Conservation (phyloP, 2,113 vertebrate genomes). For the Paracanthobrama guichenoti region DNA sequence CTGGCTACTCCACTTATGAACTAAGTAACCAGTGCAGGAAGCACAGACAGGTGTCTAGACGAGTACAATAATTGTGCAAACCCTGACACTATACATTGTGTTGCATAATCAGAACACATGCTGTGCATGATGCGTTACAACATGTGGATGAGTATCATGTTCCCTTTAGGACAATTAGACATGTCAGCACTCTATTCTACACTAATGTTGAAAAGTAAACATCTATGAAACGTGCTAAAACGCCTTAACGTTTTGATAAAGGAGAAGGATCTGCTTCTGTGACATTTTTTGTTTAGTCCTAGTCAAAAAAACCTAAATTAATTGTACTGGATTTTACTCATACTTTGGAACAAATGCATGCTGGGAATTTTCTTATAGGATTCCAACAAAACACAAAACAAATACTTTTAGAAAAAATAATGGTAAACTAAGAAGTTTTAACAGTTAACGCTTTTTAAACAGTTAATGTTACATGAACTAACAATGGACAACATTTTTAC, state of each 20-base stretch:
- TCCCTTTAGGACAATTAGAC: conserved; percentile 1
- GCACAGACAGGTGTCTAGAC: conserved; percentile 22
- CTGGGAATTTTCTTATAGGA: not conserved
- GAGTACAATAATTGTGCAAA: not conserved
- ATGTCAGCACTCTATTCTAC: not conserved
- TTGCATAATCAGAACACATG: conserved; percentile 32
- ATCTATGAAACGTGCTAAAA: not conserved
- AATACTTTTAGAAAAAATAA: not conserved
- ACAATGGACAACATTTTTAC: not conserved
- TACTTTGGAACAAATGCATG: not conserved
- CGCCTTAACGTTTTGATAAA: not conserved
- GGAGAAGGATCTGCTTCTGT: not conserved
- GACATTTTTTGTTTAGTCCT: not conserved
- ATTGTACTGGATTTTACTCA: not conserved
- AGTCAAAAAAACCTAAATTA: not conserved
- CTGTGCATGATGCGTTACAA: not conserved
- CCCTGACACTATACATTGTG: not conserved
- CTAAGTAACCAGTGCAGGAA: not conserved
- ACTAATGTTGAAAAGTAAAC: not conserved
- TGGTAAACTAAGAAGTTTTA: too few species aligned
- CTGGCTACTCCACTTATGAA: not conserved
- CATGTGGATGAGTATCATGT: conserved; percentile 13
- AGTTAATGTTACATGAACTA: not conserved
- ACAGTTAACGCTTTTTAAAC: not conserved
- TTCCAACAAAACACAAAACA: not conserved